Evolutionary conservation across 2,113 vertebrate genomes (phyloP), one percentile per base, ranked within the genome.

Genomic region (Eptatretus burgeri): DNA sequence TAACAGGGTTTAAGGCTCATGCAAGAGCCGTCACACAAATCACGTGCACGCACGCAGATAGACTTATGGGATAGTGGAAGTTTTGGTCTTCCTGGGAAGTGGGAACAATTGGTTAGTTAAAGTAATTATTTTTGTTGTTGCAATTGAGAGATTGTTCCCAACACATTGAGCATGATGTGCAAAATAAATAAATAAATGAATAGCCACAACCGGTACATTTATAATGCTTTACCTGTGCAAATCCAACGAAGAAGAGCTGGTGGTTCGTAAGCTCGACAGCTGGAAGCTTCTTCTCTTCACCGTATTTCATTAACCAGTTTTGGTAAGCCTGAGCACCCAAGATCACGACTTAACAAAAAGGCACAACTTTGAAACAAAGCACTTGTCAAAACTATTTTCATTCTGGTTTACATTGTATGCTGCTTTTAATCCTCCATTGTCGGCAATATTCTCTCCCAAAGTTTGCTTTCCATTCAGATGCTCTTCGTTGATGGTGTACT

Each of bases 211-310:
- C 12, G 51, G 53, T 51, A 53, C 41, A 51, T 11, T 16, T 1
- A 10, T 12, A 51, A 51, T 50, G 11, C 50, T 63, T 67, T 74
- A 98, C 89, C 85, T 98, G 91, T 1, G 91, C 89, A 27, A 98
- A 98, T 64, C 87, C 88, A 66, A 95, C 81, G 2, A 98, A 95
- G 78, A 98, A 95, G 63, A 95, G 83, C 74, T 95, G 91, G 67
- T 94, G 80, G 65, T 83, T 98, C 66, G 83, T 91, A 69, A 98
- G 79, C 63, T 77, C 83, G 67, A 98, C 77, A 0, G 83, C 87
- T 2, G 91, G 91, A 60, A 98, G 77, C 63, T 41, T 75, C 68
- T 82, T 83, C 70, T 95, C 91, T 13, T 85, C 79, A 2, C 86
- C 85, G 0, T 84, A 80, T 68, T 68, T 80, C 68, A 74, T 70